Percentiles rank a stretch among this genome's conserved stretches.
Conservation (phyloP, 2,113 vertebrate species). For the Trinectes maculatus region DNA sequence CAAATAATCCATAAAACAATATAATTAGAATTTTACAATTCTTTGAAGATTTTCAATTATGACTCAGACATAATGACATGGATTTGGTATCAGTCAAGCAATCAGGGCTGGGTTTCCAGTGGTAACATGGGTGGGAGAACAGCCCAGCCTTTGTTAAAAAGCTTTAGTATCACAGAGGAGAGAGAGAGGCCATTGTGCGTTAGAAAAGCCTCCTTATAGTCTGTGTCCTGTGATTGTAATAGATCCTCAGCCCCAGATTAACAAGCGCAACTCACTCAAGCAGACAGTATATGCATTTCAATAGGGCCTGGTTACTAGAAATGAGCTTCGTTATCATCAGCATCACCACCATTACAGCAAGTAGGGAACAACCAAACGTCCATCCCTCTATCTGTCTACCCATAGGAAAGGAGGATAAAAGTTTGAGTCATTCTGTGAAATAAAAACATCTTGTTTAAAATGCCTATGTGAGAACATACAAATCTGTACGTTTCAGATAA, state of each 20-base stretch:
- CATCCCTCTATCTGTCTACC: background rate
- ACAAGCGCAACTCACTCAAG: constrained; percentile 65
- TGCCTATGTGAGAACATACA: constrained; percentile 16
- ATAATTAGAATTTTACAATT: too few relatives aligned
- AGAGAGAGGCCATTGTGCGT: constrained; percentile 81
- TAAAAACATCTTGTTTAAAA: constrained; percentile 6
- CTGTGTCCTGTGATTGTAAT: constrained; percentile 80
- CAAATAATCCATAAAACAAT: too few relatives aligned
- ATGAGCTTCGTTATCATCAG: constrained; percentile 38
- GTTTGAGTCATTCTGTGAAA: constrained; percentile 1
- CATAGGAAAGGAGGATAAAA: constrained; percentile 2
- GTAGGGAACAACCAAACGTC: constrained; percentile 27
- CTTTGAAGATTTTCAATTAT: constrained; percentile 49
- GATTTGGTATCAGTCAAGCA: constrained; percentile 70
- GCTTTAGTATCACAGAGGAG: constrained; percentile 77
- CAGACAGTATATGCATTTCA: constrained; percentile 61
- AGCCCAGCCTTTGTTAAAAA: constrained; percentile 79
- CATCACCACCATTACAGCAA: constrained; percentile 29
- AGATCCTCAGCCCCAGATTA: constrained; percentile 70
- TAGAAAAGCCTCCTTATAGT: constrained; percentile 79
- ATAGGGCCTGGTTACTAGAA: constrained; percentile 39
- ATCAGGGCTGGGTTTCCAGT: constrained; percentile 65
- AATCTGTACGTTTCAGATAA: constrained; percentile 12
- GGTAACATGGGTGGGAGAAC: constrained; percentile 77
- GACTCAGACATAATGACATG: constrained; percentile 60